phyloP scores from a whole-genome alignment of 2,113 vertebrate genomes.

The Embiotoca jacksoni region DNA sequence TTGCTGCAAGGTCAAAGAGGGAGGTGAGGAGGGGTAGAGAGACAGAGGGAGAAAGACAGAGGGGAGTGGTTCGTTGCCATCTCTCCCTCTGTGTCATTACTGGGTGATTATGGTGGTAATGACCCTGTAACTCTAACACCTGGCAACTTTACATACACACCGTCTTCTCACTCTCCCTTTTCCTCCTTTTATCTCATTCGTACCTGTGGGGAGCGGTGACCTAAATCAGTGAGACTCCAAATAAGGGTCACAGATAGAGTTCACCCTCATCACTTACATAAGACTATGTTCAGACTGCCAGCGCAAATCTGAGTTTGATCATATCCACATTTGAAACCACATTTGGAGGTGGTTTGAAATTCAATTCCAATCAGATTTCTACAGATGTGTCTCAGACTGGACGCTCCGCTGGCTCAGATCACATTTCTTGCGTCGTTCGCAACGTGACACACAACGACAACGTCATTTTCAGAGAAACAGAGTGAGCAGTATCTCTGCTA shows the following conservation, averaged over 20 bases:
- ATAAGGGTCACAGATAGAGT: not conserved
- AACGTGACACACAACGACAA: too few species aligned
- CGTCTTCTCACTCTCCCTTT: not conserved
- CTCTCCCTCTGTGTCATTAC: constrained; percentile 63
- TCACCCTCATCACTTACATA: not conserved
- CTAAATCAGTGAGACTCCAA: constrained; percentile 18
- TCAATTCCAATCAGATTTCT: too few species aligned
- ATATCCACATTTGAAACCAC: too few species aligned
- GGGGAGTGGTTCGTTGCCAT: constrained; percentile 39
- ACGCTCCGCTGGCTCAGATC: too few species aligned
- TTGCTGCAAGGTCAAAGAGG: constrained; percentile 47
- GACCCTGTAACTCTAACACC: constrained; percentile 72
- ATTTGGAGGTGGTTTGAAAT: too few species aligned
- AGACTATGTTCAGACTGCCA: too few species aligned
- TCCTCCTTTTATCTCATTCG: constrained; percentile 1
- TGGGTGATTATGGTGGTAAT: constrained; percentile 70
- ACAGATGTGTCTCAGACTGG: too few species aligned
- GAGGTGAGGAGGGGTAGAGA: constrained; percentile 15
- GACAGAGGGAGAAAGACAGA: constrained; percentile 2
- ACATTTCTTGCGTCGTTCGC: too few species aligned
- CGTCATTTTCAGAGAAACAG: too few species aligned
- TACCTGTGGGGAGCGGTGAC: constrained; percentile 10
- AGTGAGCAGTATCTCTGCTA: too few species aligned
- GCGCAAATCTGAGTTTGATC: too few species aligned
- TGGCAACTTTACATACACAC: constrained; percentile 64